Conservation (phyloP, 2,888 invertebrate species). For the Mesoligia furuncula region DNA sequence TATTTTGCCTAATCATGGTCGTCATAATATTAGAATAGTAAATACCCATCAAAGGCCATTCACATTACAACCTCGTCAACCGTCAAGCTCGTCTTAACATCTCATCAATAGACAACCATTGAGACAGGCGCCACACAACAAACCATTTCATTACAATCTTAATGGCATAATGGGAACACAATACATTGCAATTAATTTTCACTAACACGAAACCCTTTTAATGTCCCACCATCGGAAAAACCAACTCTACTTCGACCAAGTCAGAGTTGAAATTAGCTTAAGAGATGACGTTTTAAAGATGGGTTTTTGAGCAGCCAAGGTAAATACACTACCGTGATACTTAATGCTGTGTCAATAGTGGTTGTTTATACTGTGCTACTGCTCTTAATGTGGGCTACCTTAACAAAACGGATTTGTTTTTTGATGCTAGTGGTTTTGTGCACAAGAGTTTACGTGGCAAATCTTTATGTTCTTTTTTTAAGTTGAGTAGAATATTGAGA, state of each 20-base stretch:
- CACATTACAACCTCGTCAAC: constrained; percentile 22
- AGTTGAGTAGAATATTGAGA: neutral
- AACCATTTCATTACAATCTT: constrained; percentile 61
- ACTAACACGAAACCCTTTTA: constrained; percentile 65
- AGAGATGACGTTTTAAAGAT: constrained; percentile 44
- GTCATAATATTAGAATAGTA: constrained; percentile 6
- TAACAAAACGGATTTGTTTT: constrained; percentile 65
- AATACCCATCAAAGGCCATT: constrained; percentile 37
- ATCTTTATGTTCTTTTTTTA: constrained; percentile 8
- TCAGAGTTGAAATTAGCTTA: constrained; percentile 26
- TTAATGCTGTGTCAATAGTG: constrained; percentile 76
- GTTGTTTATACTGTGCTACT: constrained; percentile 72
- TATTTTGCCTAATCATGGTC: neutral
- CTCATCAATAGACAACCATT: constrained; percentile 30
- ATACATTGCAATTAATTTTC: constrained; percentile 68
- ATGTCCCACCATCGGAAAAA: neutral
- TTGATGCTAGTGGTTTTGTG: constrained; percentile 49
- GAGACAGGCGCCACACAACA: constrained; percentile 59
- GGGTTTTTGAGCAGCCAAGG: constrained; percentile 56
- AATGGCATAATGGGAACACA: constrained; percentile 64
- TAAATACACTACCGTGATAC: constrained; percentile 75
- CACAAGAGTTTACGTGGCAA: constrained; percentile 27
- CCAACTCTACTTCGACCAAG: neutral
- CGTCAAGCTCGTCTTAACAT: constrained; percentile 22
- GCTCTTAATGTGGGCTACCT: constrained; percentile 71